A percentile compares a stretch with the other conserved stretches of the same genome.
These are phyloP conservation scores for Ophthalmolycus amberensis DNA, from an alignment of 2,113 vertebrate species.

Conservation along the genomic window DNA sequence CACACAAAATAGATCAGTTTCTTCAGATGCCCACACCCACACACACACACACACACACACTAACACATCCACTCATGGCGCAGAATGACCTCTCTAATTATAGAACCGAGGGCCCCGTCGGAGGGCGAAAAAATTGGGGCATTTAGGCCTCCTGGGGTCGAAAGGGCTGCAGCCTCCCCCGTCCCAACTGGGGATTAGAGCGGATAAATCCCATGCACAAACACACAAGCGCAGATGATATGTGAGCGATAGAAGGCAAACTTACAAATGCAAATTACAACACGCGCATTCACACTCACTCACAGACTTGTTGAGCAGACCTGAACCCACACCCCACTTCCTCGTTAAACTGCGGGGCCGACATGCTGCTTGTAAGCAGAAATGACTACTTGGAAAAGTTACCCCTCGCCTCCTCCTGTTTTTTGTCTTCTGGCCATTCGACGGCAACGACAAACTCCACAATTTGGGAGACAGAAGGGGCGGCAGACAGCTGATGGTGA, in stretches of 20 bases:
- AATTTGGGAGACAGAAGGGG: conserved; percentile 74
- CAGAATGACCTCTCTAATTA: conserved; percentile 70
- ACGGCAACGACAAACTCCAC: conserved; percentile 68
- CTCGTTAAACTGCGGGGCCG: conserved; percentile 30
- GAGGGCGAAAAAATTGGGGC: conserved; percentile 46
- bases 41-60: conserved; percentile 37
- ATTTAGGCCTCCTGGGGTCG: conserved; percentile 51
- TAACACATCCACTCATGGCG: conserved; percentile 26
- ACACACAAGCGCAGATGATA: conserved; percentile 8
- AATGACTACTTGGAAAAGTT: conserved; percentile 54
- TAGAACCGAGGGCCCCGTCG: conserved; percentile 26
- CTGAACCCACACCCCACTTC: conserved; percentile 3
- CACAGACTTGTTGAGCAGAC: conserved; percentile 51
- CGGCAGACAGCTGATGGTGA: conserved; percentile 79
- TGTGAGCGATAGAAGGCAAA: background rate
- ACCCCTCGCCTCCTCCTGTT: background rate
- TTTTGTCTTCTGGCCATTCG: conserved; percentile 60
- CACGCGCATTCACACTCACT: background rate
- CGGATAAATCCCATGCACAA: conserved; percentile 35
- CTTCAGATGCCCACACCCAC: conserved; percentile 35
- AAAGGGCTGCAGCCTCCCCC: conserved; percentile 32
- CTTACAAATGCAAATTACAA: conserved; percentile 15
- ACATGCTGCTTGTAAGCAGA: conserved; percentile 51
- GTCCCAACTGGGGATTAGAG: conserved; percentile 36
- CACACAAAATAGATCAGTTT: conserved; percentile 55